Evolutionary conservation across 2,888 invertebrate species (phyloP).

Genomic region (Drosophila picticornis): DNA sequence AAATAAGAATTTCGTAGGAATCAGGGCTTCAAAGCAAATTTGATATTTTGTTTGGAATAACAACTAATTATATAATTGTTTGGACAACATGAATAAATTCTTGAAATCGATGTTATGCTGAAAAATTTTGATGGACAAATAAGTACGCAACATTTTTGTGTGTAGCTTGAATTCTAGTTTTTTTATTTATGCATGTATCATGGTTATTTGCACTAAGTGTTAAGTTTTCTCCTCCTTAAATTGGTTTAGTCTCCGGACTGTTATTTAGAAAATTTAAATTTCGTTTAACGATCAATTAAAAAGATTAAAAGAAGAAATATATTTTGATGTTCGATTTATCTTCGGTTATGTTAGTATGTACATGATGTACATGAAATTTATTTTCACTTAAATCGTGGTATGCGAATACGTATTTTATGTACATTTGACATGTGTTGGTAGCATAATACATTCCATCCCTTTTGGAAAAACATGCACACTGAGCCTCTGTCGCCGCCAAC

Average conservation of each 20-base stretch:
- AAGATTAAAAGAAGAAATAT: neutral
- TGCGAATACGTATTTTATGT: neutral
- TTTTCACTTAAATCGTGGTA: neutral
- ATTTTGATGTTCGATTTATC: neutral
- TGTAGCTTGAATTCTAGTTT: neutral
- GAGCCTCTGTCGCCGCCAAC: slow-evolving; percentile 23
- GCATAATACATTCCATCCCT: slow-evolving; percentile 28
- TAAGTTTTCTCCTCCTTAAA: neutral
- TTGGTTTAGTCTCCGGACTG: neutral
- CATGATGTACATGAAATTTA: neutral
- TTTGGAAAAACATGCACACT: slow-evolving; percentile 26
- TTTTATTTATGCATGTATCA: neutral
- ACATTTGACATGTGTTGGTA: neutral
- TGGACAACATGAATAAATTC: neutral
- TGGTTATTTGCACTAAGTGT: neutral
- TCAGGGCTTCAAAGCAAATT: slow-evolving; percentile 38
- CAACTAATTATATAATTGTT: neutral
- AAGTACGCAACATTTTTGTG: neutral
- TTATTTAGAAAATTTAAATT: neutral
- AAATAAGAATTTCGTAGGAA: slow-evolving; percentile 8
- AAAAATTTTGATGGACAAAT: neutral
- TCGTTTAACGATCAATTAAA: neutral
- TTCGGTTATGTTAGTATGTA: too few species aligned
- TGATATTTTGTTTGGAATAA: neutral
- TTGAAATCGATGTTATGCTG: neutral